Evolutionary conservation across 2,113 vertebrate species (phyloP), one percentile per base, ranked within the genome.

Genomic region (Dryoscopus gambensis): DNA sequence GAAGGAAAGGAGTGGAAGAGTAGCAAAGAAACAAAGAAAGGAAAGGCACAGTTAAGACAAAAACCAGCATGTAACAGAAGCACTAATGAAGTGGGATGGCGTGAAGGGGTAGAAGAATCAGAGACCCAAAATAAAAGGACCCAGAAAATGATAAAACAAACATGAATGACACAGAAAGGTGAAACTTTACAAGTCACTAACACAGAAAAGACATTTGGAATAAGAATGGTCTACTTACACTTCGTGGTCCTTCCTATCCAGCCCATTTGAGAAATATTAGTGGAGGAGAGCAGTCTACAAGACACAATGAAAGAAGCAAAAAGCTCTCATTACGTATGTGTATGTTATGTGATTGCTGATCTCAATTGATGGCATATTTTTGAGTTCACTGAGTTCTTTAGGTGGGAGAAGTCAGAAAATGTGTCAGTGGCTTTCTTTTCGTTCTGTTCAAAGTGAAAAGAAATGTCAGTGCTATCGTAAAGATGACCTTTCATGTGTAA

Each of bases 361-460:
- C 67, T 97, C 65, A 83, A 9, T 13, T 94, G 76, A 82, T 88
- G 92, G 78, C 93, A 63, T 94, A 47, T 92, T 95, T 94, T 93
- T 90, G 77, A 96, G 97, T 96, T 96, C 63, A 78, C 71, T 67
- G 76, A 81, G 47, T 92, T 92, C 63, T 87, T 78, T 59, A 88
- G 62, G 42, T 85, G 42, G 25, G 27, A 84, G 44, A 68, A 93
- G 89, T 57, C 77, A 86, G 78, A 86, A 93, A 96, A 87, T 60
- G 8, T 44, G 62, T 33, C 68, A 56, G 42, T 89, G 83, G n/a
- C 62, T 74, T 92, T 95, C 70, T 91, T 84, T 86, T 92, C 17
- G 13, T 78, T 93, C 33, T 93, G 37, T 83, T 96, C 37, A 77
- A 62, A 94, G 17, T 46, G 60, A 91, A 95, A 57, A 22, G 16